Percentiles rank a stretch among this genome's conserved stretches.
These are phyloP conservation scores for Wiebesia pumilae DNA, from an alignment of 1,140 invertebrate species.

Conservation along the genomic window DNA sequence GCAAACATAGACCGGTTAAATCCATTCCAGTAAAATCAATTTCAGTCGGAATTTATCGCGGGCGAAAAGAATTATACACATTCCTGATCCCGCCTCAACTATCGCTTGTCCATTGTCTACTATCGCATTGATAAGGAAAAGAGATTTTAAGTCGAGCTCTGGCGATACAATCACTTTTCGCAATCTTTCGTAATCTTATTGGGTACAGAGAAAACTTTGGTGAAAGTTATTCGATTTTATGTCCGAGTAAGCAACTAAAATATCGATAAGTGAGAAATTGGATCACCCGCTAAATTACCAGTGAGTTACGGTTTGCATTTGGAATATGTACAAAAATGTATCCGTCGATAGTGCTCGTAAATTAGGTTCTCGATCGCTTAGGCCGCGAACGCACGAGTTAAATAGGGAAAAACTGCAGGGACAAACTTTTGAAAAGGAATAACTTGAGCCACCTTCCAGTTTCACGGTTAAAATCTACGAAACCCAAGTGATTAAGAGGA, in stretches of 20 bases:
- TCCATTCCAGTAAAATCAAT: conserved; percentile 13
- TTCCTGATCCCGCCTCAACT: too few species aligned
- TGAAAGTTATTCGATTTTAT: not conserved
- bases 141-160: too few species aligned
- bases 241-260: not conserved
- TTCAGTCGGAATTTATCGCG: not conserved
- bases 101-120: too few species aligned
- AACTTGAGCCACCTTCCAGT: too few species aligned
- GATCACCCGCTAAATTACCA: not conserved
- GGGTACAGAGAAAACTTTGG: too few species aligned
- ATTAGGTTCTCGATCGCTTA: not conserved
- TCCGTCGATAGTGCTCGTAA: not conserved
- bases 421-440: not conserved
- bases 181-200: too few species aligned
- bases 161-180: too few species aligned
- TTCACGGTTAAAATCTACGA: too few species aligned
- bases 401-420: not conserved
- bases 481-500: too few species aligned
- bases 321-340: not conserved
- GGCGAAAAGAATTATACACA: not conserved
- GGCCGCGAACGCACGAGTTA: not conserved
- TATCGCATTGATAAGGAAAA: too few species aligned
- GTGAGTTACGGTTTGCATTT: not conserved
- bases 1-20: not conserved
- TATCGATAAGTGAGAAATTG: not conserved